Percentiles rank a stretch among this genome's conserved stretches.
Conservation (phyloP, 2,797 vertebrate genomes). For the Sebastes steindachneri region DNA sequence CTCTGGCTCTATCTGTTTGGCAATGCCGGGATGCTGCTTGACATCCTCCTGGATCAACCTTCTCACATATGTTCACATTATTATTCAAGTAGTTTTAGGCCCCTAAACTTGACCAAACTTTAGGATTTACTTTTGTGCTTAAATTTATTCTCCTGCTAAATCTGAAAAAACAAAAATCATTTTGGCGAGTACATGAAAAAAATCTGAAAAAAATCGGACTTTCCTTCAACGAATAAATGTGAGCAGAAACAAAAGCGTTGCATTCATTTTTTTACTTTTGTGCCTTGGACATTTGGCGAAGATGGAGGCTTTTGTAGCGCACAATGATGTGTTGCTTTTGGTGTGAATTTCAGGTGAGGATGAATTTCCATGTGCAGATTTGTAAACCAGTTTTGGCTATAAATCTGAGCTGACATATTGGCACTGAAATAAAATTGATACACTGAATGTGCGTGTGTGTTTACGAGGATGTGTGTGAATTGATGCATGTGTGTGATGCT, state of each 20-base stretch:
- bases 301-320: not conserved
- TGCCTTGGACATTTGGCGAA: not conserved
- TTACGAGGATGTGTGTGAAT: constrained; percentile 8
- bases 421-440: constrained; percentile 32
- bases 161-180: not conserved
- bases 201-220: not conserved
- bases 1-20: too few relatives aligned
- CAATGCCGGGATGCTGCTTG: too few relatives aligned
- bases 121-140: not conserved
- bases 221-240: not conserved
- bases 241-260: not conserved
- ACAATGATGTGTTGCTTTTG: not conserved
- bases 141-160: not conserved
- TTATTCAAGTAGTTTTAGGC: not conserved
- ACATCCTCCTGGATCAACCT: too few relatives aligned
- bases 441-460: constrained; percentile 21
- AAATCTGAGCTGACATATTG: constrained; percentile 31
- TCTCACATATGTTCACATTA: not conserved
- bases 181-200: not conserved
- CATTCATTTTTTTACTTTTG: not conserved
- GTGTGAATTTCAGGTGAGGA: constrained; percentile 10
- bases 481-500: constrained; percentile 44
- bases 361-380: not conserved
- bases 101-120: not conserved
- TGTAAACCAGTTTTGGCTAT: constrained; percentile 1